A percentile compares a stretch with the other conserved stretches of the same genome.
Conservation (phyloP, 1,140 invertebrate genomes). For the Himalopsyche phryganea region DNA sequence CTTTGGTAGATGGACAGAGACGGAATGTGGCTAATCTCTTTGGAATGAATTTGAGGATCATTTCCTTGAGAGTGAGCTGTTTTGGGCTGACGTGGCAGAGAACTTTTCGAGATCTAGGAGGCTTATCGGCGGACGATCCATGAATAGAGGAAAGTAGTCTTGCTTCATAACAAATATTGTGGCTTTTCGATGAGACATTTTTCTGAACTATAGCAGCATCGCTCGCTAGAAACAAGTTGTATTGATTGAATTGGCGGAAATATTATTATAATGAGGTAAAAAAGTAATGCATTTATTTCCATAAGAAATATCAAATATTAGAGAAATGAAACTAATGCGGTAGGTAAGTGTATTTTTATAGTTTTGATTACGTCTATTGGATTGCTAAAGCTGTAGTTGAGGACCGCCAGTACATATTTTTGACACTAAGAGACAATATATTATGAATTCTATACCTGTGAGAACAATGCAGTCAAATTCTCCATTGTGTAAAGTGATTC, state of each 20-base stretch:
- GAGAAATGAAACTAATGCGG: too few species aligned
- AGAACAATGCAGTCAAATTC: constrained; percentile 91
- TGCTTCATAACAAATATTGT: constrained; percentile 83
- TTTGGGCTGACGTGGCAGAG: constrained; percentile 84
- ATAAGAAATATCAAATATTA: neutral
- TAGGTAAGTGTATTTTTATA: too few species aligned
- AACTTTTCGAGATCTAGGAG: constrained; percentile 78
- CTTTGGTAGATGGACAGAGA: constrained; percentile 87
- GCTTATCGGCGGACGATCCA: constrained; percentile 37
- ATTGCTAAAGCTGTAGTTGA: too few species aligned
- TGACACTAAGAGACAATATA: too few species aligned
- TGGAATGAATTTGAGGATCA: constrained; percentile 87
- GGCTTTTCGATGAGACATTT: constrained; percentile 79
- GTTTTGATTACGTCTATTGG: too few species aligned
- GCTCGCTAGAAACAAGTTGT: constrained; percentile 55
- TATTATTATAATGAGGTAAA: neutral
- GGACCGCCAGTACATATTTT: too few species aligned
- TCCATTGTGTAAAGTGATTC: constrained; percentile 79
- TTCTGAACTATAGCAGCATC: constrained; percentile 83
- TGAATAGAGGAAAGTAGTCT: constrained; percentile 61
- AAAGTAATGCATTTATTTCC: constrained; percentile 4
- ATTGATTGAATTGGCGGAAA: constrained; percentile 15
- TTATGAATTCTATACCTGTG: constrained; percentile 74
- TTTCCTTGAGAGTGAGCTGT: constrained; percentile 82
- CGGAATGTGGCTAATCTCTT: constrained; percentile 89